Conservation (phyloP, 2,888 invertebrate genomes). For the Nipponacmea schrenckii region DNA sequence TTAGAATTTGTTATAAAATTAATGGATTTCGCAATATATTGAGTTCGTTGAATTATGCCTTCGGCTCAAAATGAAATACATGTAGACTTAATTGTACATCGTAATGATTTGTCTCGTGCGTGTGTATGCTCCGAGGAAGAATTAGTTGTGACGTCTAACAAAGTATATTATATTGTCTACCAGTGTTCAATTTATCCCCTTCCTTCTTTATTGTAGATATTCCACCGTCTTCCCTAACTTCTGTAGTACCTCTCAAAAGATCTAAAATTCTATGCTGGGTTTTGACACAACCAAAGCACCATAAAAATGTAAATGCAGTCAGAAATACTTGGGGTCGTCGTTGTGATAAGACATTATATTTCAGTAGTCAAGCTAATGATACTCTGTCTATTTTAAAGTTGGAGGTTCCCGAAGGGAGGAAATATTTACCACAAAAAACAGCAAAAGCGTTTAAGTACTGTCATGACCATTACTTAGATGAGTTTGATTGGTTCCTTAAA, state of each 20-base stretch:
- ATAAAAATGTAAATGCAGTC: neutral
- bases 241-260: neutral
- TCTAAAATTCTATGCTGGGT: neutral
- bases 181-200: too few relatives aligned
- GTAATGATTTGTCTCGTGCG: too few relatives aligned
- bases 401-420: neutral
- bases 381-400: neutral
- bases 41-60: too few relatives aligned
- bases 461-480: neutral
- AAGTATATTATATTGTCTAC: too few relatives aligned
- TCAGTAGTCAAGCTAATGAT: neutral
- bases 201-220: too few relatives aligned
- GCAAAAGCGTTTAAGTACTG: neutral
- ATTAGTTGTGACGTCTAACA: too few relatives aligned
- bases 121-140: too few relatives aligned
- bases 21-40: too few relatives aligned
- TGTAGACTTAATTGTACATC: too few relatives aligned
- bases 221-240: too few relatives aligned
- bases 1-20: too few relatives aligned
- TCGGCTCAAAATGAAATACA: too few relatives aligned
- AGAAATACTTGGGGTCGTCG: neutral
- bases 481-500: slow-evolving; percentile 2
- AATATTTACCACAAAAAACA: neutral
- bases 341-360: neutral
- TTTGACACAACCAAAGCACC: neutral